Evolutionary conservation across 2,113 vertebrate species (phyloP).

Genomic region (Pogonocichla stellata): DNA sequence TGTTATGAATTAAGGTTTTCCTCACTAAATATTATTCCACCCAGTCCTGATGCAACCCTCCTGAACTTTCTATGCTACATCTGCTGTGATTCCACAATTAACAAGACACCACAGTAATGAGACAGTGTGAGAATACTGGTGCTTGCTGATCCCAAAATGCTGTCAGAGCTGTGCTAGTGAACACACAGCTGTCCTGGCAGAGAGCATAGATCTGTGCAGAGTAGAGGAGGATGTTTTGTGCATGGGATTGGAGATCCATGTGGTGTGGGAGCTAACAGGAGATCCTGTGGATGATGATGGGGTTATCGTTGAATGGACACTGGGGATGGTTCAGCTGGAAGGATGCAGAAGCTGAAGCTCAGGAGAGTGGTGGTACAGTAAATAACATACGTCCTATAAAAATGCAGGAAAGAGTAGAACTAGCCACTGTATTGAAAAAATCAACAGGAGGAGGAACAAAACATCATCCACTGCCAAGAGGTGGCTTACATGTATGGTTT

Average conservation of each 20-base stretch:
- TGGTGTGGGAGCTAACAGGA: background rate
- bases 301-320: background rate
- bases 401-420: background rate
- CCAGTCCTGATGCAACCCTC: fast-evolving
- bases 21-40: background rate
- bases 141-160: background rate
- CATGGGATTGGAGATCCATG: background rate
- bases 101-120: background rate
- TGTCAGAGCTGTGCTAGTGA: background rate
- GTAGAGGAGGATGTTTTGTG: background rate
- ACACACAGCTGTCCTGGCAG: background rate
- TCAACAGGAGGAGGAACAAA: background rate
- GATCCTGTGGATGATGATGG: background rate
- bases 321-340: background rate
- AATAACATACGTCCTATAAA: background rate
- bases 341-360: background rate
- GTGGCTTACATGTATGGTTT: background rate
- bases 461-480: background rate
- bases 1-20: background rate
- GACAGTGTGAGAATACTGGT: background rate
- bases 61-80: background rate
- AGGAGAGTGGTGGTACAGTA: background rate
- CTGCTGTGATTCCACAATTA: background rate
- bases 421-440: background rate
- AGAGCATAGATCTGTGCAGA: fast-evolving